These are phyloP conservation scores for Limnodromus scolopaceus DNA, from an alignment of 2,797 vertebrate species.

Conservation along the genomic window DNA sequence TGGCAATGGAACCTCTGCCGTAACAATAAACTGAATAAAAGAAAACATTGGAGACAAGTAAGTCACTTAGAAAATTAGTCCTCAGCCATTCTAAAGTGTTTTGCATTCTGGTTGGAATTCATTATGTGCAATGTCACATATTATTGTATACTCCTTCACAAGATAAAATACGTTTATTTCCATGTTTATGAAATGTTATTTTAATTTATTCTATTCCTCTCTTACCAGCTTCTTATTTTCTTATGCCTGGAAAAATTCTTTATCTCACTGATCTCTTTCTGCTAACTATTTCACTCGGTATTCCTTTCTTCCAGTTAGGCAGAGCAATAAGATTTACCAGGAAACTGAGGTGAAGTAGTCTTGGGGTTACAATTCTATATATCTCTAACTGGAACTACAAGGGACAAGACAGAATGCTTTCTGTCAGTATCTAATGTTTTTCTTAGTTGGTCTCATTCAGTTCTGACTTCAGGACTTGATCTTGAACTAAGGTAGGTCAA, in stretches of 20 bases:
- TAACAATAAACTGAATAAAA: neutral
- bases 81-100: neutral
- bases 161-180: neutral
- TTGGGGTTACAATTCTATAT: neutral
- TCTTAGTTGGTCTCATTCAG: neutral
- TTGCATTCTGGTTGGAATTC: neutral
- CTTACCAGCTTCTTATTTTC: neutral
- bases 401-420: neutral
- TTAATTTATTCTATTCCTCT: slow-evolving; percentile 33
- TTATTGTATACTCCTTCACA: neutral
- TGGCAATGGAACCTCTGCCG: neutral
- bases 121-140: neutral
- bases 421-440: neutral
- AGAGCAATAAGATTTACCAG: neutral
- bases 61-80: slow-evolving; percentile 49
- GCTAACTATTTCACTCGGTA: neutral
- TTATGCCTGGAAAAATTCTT: neutral
- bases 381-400: neutral
- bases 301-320: neutral
- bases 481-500: neutral
- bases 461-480: slow-evolving; percentile 13
- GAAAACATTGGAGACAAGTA: neutral
- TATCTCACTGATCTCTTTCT: neutral
- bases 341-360: neutral
- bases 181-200: slow-evolving; percentile 11